These are phyloP conservation scores for Slavum lentiscoides DNA, from an alignment of 2,888 invertebrate genomes.

Conservation along the genomic window DNA sequence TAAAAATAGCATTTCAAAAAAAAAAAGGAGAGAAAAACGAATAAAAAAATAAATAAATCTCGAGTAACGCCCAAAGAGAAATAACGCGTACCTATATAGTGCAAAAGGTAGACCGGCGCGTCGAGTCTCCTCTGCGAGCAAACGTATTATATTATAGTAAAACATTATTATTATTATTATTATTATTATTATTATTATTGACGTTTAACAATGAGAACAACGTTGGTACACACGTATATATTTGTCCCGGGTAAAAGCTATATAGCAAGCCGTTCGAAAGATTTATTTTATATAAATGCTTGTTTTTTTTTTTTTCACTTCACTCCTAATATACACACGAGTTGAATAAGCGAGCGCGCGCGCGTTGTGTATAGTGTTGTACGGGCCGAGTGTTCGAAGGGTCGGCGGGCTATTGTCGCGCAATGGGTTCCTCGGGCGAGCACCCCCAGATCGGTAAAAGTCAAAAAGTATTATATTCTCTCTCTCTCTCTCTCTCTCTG, in stretches of 20 bases:
- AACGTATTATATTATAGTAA: conserved; percentile 50
- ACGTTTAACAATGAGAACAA: conserved; percentile 41
- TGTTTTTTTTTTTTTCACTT: conserved; percentile 24
- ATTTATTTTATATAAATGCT: conserved; percentile 1
- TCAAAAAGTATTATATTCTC: conserved; percentile 44
- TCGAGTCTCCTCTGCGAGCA: conserved; percentile 25
- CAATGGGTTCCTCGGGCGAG: neutral
- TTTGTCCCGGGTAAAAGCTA: conserved; percentile 40
- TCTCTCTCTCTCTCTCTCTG: no score
- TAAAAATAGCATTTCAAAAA: no score
- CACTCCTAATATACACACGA: neutral
- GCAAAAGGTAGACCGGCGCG: no score
- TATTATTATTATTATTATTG: conserved; percentile 28
- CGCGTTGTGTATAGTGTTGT: neutral
- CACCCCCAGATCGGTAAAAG: conserved; percentile 14
- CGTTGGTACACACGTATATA: neutral
- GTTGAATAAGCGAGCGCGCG: neutral
- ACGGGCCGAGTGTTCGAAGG: neutral
- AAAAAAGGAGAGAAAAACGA: no score
- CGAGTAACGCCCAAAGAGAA: no score
- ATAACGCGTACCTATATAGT: no score
- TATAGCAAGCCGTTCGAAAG: conserved; percentile 8
- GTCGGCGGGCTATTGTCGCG: conserved; percentile 31
- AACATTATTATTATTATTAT: conserved; percentile 34
- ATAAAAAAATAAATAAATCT: no score